Percentiles rank a stretch among this genome's conserved stretches.
Evolutionary conservation across 2,113 vertebrate genomes (phyloP).

Genomic region (Nerophis ophidion): DNA sequence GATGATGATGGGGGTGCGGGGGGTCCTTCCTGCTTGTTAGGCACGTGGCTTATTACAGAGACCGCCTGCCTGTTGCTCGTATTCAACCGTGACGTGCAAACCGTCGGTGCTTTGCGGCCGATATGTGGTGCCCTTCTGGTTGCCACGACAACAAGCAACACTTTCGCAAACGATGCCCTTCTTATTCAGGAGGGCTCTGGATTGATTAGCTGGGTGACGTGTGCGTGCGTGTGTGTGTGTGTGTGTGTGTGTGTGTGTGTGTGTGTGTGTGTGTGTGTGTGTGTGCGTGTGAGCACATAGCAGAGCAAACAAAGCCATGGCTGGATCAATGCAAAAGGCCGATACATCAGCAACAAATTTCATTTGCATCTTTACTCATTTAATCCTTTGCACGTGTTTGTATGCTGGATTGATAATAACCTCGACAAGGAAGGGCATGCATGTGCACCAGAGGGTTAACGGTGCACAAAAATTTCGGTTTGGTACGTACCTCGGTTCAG

Average conservation of each 20-base stretch:
- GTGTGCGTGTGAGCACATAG: constrained; percentile 14
- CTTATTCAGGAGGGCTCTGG: background rate
- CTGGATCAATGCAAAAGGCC: constrained; percentile 14
- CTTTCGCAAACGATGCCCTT: background rate
- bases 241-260: too few species aligned
- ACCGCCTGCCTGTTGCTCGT: background rate
- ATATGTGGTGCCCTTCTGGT: constrained; percentile 3
- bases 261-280: background rate
- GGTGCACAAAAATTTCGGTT: too few species aligned
- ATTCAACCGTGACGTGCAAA: background rate
- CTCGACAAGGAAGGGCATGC: too few species aligned
- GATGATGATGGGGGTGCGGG: constrained; percentile 3
- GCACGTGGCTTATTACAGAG: constrained; percentile 26
- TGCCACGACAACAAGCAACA: constrained; percentile 22
- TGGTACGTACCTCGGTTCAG: too few species aligned
- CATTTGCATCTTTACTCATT: background rate
- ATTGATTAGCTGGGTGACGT: constrained; percentile 21
- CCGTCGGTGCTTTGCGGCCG: background rate
- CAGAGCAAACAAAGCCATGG: constrained; percentile 16
- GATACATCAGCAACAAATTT: background rate
- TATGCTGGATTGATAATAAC: too few species aligned
- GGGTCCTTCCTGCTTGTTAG: constrained; percentile 10
- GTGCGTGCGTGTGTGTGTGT: background rate
- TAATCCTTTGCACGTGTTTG: too few species aligned
- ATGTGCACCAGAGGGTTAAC: too few species aligned